Evolutionary conservation across 2,888 invertebrate genomes (phyloP), one percentile per base, ranked within the genome.

Genomic region (Sesia bembeciformis): DNA sequence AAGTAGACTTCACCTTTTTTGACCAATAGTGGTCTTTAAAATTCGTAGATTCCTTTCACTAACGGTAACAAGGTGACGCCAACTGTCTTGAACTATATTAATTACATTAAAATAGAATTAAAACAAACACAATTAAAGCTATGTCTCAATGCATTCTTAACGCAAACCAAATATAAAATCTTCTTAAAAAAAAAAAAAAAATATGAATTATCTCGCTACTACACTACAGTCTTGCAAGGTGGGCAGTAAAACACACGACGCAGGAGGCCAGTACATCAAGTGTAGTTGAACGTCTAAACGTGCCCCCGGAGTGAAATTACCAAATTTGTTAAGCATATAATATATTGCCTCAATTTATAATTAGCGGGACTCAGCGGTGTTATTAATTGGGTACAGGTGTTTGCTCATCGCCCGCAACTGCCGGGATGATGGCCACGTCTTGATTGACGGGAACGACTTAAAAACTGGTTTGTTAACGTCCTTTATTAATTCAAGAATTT

Each of bases 291-390:
- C 51, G 55, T 60, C 55, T 56, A 62, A 75, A 74, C 67, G 62
- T 59, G 60, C 57, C 63, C 56, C 56, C 57, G 52, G 60, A 61
- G 63, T 63, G 63, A 70, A 75, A 75, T 76, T 72, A 67, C 70
- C 67, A 61, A 64, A 69, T 68, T 69, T 65, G 70, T 67, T 65
- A 67, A 70, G 68, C 70, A 70, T 68, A 67, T 70, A 69, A 80
- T 72, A 68, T 70, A 79, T 80, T 63, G 68, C 70, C 56, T 58
- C 65, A 68, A 74, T 77, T 77, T 74, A 78, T 76, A 80, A 78
- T 83, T 77, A 81, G 76, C 70, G 64, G 76, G 75, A 72, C 76
- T 70, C 62, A 60, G 62, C 56, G 51, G 54, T 49, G 54, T 60
- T 57, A 60, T 60, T 58, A 58, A 60, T 59, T 54, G 59, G 58